Conservation (phyloP, 1,140 invertebrate species). For the Lasioglossum baleicum region DNA sequence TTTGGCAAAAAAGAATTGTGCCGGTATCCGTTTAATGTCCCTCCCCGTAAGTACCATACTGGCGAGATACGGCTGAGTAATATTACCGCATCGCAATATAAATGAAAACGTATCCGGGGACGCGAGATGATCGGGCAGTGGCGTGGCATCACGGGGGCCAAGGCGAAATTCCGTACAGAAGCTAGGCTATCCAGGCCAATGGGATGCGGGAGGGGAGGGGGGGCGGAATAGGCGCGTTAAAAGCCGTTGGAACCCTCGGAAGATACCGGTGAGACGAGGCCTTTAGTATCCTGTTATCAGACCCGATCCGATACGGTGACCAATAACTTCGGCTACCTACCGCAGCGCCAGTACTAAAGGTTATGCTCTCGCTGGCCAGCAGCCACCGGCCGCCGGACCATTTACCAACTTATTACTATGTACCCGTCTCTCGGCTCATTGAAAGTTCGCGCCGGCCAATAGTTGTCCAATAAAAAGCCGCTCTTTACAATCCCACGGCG, state of each 20-base stretch:
- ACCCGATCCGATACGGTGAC: slow-evolving; percentile 67
- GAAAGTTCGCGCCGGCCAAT: slow-evolving; percentile 57
- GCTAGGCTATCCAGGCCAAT: slow-evolving; percentile 19
- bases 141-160: slow-evolving; percentile 11
- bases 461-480: slow-evolving; percentile 63
- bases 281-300: slow-evolving; percentile 70
- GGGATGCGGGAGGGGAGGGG: not conserved
- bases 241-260: slow-evolving; percentile 33
- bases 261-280: slow-evolving; percentile 60
- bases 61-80: slow-evolving; percentile 51
- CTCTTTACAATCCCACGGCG: slow-evolving; percentile 53
- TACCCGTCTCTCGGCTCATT: slow-evolving; percentile 57
- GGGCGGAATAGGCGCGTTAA: slow-evolving; percentile 41
- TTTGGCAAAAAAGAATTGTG: slow-evolving; percentile 43
- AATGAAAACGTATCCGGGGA: slow-evolving; percentile 53
- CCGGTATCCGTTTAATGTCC: slow-evolving; percentile 55
- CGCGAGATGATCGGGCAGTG: not conserved
- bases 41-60: slow-evolving; percentile 37
- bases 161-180: not conserved
- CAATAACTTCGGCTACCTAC: slow-evolving; percentile 69
- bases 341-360: slow-evolving; percentile 61
- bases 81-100: slow-evolving; percentile 56
- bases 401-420: slow-evolving; percentile 64
- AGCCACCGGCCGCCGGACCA: slow-evolving; percentile 47
- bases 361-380: slow-evolving; percentile 45